A percentile compares a stretch with the other conserved stretches of the same genome.
These are phyloP conservation scores for Gobionotothen gibberifrons DNA, from an alignment of 2,797 vertebrate genomes.

Conservation along the genomic window DNA sequence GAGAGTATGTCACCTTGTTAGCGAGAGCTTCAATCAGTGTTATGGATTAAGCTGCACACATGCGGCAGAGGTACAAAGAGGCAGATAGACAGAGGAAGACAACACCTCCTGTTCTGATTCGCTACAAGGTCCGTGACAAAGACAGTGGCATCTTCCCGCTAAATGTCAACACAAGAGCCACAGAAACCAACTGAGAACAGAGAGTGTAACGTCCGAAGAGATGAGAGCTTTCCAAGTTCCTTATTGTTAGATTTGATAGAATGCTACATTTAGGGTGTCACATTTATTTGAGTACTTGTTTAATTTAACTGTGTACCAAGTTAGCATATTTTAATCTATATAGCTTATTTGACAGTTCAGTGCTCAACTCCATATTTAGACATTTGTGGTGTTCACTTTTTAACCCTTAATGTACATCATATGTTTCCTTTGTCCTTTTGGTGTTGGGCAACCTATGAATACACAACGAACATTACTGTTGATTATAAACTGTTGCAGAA, in stretches of 20 bases:
- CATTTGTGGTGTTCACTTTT: background rate
- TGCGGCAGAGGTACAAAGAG: conserved; percentile 37
- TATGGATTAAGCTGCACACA: conserved; percentile 61
- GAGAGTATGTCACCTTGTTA: conserved; percentile 71
- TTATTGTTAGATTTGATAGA: conserved; percentile 15
- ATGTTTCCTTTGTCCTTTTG: background rate
- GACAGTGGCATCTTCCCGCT: conserved; percentile 12
- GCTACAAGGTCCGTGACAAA: conserved; percentile 18
- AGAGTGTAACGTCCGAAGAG: conserved; percentile 6
- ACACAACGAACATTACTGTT: background rate
- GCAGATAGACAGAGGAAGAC: conserved; percentile 13
- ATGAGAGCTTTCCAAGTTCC: conserved; percentile 15
- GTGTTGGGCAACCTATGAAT: background rate
- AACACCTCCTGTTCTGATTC: conserved; percentile 23
- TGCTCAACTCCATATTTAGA: background rate
- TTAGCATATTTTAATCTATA: background rate
- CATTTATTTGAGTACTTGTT: background rate
- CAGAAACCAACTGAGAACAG: conserved; percentile 37
- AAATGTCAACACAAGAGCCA: conserved; percentile 26
- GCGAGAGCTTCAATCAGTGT: conserved; percentile 70
- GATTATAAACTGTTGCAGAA: too few relatives aligned
- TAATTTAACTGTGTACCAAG: background rate
- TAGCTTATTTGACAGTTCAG: too few relatives aligned
- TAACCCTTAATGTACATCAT: background rate
- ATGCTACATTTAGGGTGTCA: conserved; percentile 1